Percentiles rank a stretch among this genome's conserved stretches.
These are phyloP conservation scores for Melipona bicolor DNA, from an alignment of 2,888 invertebrate genomes.

Conservation along the genomic window DNA sequence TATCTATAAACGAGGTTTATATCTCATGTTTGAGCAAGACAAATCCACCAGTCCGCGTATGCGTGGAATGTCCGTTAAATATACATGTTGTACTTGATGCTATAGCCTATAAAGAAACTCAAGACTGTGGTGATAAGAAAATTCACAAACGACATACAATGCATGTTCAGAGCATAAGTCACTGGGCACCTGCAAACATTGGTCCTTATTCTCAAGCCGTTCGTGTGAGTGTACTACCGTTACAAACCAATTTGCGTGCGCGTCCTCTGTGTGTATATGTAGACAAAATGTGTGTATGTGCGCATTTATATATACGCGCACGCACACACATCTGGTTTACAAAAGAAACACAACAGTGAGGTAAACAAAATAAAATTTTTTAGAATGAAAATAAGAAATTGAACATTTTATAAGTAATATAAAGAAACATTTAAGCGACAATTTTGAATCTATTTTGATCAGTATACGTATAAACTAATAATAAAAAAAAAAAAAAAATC, in stretches of 20 bases:
- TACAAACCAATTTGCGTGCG: slow-evolving; percentile 55
- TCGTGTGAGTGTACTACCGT: slow-evolving; percentile 86
- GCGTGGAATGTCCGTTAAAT: slow-evolving; percentile 92
- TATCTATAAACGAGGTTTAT: slow-evolving; percentile 91
- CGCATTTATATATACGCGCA: slow-evolving; percentile 41
- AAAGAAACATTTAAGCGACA: slow-evolving; percentile 8
- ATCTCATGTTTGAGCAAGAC: slow-evolving; percentile 89
- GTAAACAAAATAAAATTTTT: slow-evolving; percentile 56
- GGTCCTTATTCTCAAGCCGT: slow-evolving; percentile 98
- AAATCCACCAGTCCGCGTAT: slow-evolving; percentile 94
- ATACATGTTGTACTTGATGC: slow-evolving; percentile 92
- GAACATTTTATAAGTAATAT: slow-evolving; percentile 35
- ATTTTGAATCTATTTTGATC: background rate
- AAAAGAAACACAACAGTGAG: slow-evolving; percentile 54
- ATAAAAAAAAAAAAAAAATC: background rate
- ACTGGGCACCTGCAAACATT: slow-evolving; percentile 99
- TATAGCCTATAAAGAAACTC: slow-evolving; percentile 86
- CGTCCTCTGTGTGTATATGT: slow-evolving; percentile 45
- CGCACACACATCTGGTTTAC: slow-evolving; percentile 59
- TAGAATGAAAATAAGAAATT: slow-evolving; percentile 52
- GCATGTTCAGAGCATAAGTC: slow-evolving; percentile 98
- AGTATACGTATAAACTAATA: background rate
- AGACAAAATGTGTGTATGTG: slow-evolving; percentile 54
- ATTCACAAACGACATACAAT: slow-evolving; percentile 88
- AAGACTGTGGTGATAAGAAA: slow-evolving; percentile 75